A percentile compares a stretch with the other conserved stretches of the same genome.
These are phyloP conservation scores for Liolophura sinensis DNA, from an alignment of 1,140 invertebrate genomes.

Conservation along the genomic window DNA sequence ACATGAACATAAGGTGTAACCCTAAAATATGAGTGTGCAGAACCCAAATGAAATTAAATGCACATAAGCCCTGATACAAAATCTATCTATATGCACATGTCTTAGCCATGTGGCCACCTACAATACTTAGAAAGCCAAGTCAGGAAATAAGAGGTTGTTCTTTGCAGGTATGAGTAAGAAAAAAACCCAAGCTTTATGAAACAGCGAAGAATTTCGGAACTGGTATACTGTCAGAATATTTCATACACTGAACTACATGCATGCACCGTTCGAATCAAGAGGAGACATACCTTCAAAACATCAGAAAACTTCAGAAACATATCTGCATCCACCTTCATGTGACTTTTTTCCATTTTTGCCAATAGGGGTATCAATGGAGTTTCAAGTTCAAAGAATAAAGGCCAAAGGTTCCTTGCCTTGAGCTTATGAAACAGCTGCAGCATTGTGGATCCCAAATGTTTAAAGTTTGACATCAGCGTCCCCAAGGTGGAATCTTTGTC, in stretches of 20 bases:
- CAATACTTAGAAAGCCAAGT: no score
- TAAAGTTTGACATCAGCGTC: constrained; percentile 18
- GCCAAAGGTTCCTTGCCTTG: constrained; percentile 52
- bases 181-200: neutral
- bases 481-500: neutral
- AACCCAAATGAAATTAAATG: no score
- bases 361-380: constrained; percentile 62
- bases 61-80: no score
- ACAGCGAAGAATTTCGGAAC: neutral
- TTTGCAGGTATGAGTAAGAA: neutral
- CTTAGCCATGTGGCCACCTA: no score
- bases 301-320: constrained; percentile 58
- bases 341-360: constrained; percentile 61
- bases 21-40: no score
- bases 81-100: no score
- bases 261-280: neutral
- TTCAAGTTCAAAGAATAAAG: constrained; percentile 60
- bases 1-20: no score
- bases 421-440: constrained; percentile 28
- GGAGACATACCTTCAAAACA: constrained; percentile 43
- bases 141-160: no score
- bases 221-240: neutral
- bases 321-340: constrained; percentile 57
- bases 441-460: constrained; percentile 25
- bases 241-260: no score